phyloP scores from a whole-genome alignment of 2,113 vertebrate species.

The Cyanistes caeruleus region DNA sequence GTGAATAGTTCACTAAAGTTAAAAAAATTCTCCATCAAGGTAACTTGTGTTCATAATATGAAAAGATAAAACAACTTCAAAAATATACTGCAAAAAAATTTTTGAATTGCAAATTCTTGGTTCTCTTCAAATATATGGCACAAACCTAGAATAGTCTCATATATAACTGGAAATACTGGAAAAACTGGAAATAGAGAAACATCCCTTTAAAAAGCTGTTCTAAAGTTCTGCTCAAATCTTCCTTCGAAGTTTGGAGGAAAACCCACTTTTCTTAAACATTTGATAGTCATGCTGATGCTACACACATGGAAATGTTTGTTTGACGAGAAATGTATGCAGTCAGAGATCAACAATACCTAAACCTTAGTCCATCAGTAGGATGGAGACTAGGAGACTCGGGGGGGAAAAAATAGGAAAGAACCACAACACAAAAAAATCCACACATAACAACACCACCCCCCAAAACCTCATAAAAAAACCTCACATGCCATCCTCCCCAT shows the following conservation, averaged over 20 bases:
- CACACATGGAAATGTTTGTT: background rate
- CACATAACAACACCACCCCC: accelerated
- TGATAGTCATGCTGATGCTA: background rate
- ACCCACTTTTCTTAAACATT: background rate
- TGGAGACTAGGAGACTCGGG: background rate
- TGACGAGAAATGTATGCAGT: background rate
- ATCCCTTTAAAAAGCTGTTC: background rate
- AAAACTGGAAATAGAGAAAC: background rate
- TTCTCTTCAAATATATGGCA: background rate
- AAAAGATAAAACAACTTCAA: background rate
- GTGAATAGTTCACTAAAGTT: background rate
- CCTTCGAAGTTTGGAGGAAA: background rate
- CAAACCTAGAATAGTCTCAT: background rate
- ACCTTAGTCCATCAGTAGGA: background rate
- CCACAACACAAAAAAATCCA: background rate
- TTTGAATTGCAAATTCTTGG: background rate
- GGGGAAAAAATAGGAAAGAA: accelerated
- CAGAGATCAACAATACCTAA: background rate
- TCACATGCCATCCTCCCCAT: background rate
- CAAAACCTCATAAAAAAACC: background rate
- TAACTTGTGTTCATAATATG: background rate
- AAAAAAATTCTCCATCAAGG: background rate
- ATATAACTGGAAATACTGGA: background rate
- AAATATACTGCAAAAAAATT: background rate
- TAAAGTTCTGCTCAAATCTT: background rate